These are phyloP conservation scores for Lithophane semibrunnea DNA, from an alignment of 2,888 invertebrate genomes.

Conservation along the genomic window DNA sequence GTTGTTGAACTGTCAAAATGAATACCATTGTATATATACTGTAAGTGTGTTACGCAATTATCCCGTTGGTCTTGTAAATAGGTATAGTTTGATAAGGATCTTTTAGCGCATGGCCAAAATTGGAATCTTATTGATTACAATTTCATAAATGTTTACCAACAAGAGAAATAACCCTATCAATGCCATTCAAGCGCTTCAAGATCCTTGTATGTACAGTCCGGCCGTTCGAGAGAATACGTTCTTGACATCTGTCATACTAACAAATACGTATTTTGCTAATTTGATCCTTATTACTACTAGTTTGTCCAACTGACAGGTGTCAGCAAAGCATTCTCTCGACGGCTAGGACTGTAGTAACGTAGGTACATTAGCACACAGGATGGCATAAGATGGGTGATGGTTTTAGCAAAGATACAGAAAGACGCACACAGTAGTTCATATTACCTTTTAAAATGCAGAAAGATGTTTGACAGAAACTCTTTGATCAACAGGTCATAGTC, in stretches of 20 bases:
- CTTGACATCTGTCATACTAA: background rate
- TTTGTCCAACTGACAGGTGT: too few species aligned
- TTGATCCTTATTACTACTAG: too few species aligned
- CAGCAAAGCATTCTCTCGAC: too few species aligned
- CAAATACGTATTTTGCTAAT: too few species aligned
- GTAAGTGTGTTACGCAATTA: too few species aligned
- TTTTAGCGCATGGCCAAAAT: background rate
- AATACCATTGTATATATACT: too few species aligned
- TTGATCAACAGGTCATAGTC: slow-evolving; percentile 30
- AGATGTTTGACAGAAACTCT: slow-evolving; percentile 10
- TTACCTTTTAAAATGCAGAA: slow-evolving; percentile 42
- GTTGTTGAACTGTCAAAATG: too few species aligned
- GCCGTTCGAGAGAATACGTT: background rate
- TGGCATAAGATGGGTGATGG: slow-evolving; percentile 37
- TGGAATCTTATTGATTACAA: background rate
- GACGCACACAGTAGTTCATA: slow-evolving; percentile 40
- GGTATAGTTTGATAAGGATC: background rate
- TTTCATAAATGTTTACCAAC: background rate
- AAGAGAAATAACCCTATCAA: background rate
- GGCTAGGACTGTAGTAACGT: background rate
- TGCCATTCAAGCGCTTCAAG: background rate
- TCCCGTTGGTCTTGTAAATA: background rate
- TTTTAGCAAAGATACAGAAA: slow-evolving; percentile 24
- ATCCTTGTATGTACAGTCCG: background rate
- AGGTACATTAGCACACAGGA: slow-evolving; percentile 43